phyloP scores from a whole-genome alignment of 2,888 invertebrate species.

The Mythimna vitellina region DNA sequence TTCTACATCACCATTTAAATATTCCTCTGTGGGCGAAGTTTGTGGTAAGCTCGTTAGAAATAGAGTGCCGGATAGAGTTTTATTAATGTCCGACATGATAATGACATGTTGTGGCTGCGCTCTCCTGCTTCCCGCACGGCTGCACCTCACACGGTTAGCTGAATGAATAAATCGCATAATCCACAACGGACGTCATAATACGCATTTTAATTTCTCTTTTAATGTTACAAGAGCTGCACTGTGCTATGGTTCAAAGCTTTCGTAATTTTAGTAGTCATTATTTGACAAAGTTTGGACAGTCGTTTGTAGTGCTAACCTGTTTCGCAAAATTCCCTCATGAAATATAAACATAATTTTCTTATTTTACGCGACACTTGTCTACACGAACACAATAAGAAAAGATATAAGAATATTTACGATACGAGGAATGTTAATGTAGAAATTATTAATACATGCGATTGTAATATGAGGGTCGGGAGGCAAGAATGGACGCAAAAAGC shows the following conservation, averaged over 20 bases:
- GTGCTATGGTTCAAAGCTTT: slow-evolving; percentile 70
- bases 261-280: slow-evolving; percentile 60
- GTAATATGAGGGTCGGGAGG: slow-evolving; percentile 58
- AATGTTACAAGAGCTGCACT: slow-evolving; percentile 74
- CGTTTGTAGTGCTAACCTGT: slow-evolving; percentile 36
- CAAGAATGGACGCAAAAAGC: slow-evolving; percentile 65
- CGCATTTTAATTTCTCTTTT: slow-evolving; percentile 78
- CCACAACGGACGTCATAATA: slow-evolving; percentile 71
- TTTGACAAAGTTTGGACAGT: slow-evolving; percentile 47
- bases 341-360: slow-evolving; percentile 35
- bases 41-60: slow-evolving; percentile 77
- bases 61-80: slow-evolving; percentile 76
- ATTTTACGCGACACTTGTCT: slow-evolving; percentile 9
- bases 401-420: slow-evolving; percentile 66
- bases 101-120: slow-evolving; percentile 78
- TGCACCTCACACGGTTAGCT: slow-evolving; percentile 75
- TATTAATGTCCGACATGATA: slow-evolving; percentile 86
- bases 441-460: slow-evolving; percentile 67
- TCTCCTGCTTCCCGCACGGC: slow-evolving; percentile 43
- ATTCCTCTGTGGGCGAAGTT: slow-evolving; percentile 79
- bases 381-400: slow-evolving; percentile 36
- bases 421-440: slow-evolving; percentile 59
- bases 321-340: slow-evolving; percentile 24
- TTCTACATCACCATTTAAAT: slow-evolving; percentile 76
- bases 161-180: slow-evolving; percentile 82